Conservation (phyloP, 2,797 vertebrate genomes). For the Microctenopoma lineatum region DNA sequence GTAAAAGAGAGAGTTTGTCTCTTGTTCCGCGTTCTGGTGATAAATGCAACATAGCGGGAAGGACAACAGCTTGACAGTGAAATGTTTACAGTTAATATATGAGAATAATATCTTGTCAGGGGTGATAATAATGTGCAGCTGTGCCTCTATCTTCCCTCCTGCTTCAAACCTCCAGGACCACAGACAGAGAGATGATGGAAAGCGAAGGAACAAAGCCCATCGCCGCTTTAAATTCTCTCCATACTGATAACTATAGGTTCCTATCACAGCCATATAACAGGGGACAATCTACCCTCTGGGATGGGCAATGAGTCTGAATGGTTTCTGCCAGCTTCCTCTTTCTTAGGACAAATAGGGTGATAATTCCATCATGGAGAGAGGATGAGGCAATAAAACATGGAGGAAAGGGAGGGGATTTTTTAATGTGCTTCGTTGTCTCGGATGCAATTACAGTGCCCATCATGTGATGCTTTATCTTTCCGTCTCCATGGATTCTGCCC, state of each 20-base stretch:
- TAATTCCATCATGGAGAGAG: slow-evolving; percentile 72
- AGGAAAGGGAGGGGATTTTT: slow-evolving; percentile 59
- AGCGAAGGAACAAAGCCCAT: slow-evolving; percentile 12
- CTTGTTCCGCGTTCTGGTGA: slow-evolving; percentile 28
- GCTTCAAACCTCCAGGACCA: slow-evolving; percentile 43
- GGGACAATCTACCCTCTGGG: slow-evolving; percentile 50
- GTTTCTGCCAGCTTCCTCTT: slow-evolving; percentile 60
- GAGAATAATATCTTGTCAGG: slow-evolving; percentile 59
- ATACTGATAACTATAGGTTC: slow-evolving; percentile 49
- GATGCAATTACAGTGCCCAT: slow-evolving; percentile 76
- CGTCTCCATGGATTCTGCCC: slow-evolving; percentile 53
- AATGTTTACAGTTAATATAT: slow-evolving; percentile 64
- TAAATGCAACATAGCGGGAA: slow-evolving; percentile 42
- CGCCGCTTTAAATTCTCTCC: slow-evolving; percentile 52
- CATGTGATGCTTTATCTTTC: slow-evolving; percentile 67
- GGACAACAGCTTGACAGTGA: slow-evolving; percentile 56
- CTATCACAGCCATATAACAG: slow-evolving; percentile 52
- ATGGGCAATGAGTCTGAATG: slow-evolving; percentile 53
- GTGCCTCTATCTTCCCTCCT: slow-evolving; percentile 33
- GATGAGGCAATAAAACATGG: slow-evolving; percentile 71
- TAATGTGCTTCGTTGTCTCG: slow-evolving; percentile 67
- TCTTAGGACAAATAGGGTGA: slow-evolving; percentile 70
- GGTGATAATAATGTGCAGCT: slow-evolving; percentile 63
- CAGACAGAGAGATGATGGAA: slow-evolving; percentile 57
- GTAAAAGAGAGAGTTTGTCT: slow-evolving; percentile 23